Conservation (phyloP, 2,888 invertebrate species). For the Folsomia candida region DNA sequence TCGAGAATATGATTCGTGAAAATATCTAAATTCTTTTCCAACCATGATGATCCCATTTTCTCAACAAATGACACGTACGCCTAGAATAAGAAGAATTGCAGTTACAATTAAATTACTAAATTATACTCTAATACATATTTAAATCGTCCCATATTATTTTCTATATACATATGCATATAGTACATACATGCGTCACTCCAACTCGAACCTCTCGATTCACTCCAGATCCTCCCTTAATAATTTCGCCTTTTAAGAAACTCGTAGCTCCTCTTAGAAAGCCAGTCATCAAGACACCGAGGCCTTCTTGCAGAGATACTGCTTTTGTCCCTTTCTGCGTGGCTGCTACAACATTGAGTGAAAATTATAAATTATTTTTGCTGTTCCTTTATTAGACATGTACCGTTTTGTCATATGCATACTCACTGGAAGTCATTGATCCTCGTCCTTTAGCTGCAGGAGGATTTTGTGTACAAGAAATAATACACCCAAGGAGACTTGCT, state of each 20-base stretch:
- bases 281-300: slow-evolving; percentile 82
- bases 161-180: too few species aligned
- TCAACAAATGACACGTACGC: slow-evolving; percentile 94
- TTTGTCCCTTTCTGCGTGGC: slow-evolving; percentile 55
- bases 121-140: neutral
- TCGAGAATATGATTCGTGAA: slow-evolving; percentile 88
- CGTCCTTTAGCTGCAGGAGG: slow-evolving; percentile 47
- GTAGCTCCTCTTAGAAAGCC: slow-evolving; percentile 93
- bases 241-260: slow-evolving; percentile 90
- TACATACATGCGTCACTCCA: slow-evolving; percentile 85
- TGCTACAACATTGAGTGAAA: slow-evolving; percentile 15
- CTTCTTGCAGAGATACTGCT: slow-evolving; percentile 82
- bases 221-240: slow-evolving; percentile 90
- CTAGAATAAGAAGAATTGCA: slow-evolving; percentile 56
- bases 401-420: neutral
- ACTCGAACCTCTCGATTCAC: slow-evolving; percentile 94
- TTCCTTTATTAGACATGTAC: neutral
- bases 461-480: slow-evolving; percentile 81
- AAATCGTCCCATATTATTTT: too few species aligned
- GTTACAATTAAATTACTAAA: neutral
- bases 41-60: slow-evolving; percentile 89
- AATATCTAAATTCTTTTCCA: slow-evolving; percentile 84
- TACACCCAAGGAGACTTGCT: slow-evolving; percentile 82
- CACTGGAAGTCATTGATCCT: slow-evolving; percentile 14
- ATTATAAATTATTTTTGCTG: neutral